Base-by-base conservation (phyloP, 2,797 vertebrate genomes). In the Petrocephalus schoutedeni region DNA sequence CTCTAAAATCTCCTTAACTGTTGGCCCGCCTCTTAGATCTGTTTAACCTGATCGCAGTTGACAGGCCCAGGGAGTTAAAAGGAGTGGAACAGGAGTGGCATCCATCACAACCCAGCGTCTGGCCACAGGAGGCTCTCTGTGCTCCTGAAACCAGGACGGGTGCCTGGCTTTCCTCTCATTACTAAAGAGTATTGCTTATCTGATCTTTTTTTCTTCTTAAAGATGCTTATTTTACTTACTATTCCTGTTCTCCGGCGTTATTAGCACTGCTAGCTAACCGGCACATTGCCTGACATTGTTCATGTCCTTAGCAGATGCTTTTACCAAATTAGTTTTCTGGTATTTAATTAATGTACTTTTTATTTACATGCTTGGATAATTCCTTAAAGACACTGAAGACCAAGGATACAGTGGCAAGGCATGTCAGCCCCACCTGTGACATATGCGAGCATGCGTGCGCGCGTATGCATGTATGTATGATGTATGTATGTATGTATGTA, bases 1-100 rank as follows among this genome's bases (percentile, higher is more conserved):
- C 84, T 85, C 32, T 58, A 36, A 57, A 57, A 85, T 85, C 28
- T 85, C 54, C n/a, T 32, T 85, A 85, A 59, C 84, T 57, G 53
- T 32, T 54, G 51, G 53, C 16, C 84, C 6, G 6, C 21, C 14
- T 14, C 84, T 85, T 8, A 23, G 12, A 12, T 57, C 51, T 57
- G 21, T 58, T 59, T 85, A 36, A 41, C 54, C 84, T 57, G 53
- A 85, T 59, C 28, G 54, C 12, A 28, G 51, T 16, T 53, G 84
- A 85, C 84, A 57, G 84, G 84, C 6, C 51, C 14, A n/a, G 54
- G 7, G 6, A 58, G 28, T 19, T 36, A 58, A 2, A 0, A 4
- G 80, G 36, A 77, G 51, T 0, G 21, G 82, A 58, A 2, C 2
- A 4, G 80, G 36, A 77, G 51, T 0, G 21, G 82, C 51, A 56